Evolutionary conservation across 2,113 vertebrate genomes (phyloP).

Genomic region (Vidua macroura): DNA sequence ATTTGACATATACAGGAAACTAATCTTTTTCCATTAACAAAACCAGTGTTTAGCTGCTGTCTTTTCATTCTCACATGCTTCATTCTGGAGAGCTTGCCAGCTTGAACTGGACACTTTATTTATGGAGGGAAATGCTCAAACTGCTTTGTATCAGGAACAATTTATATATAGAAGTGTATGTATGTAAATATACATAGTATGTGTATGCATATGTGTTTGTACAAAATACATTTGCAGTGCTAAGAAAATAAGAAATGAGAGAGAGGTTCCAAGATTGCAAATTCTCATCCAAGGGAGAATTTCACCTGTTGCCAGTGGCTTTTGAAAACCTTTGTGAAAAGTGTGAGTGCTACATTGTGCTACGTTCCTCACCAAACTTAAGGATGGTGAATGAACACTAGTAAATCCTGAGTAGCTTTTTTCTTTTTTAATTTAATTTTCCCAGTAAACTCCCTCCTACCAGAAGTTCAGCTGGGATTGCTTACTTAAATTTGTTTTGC

Average conservation of each 20-base stretch:
- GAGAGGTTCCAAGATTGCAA: background rate
- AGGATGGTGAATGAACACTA: background rate
- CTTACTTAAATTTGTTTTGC: slow-evolving; percentile 36
- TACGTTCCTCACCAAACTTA: background rate
- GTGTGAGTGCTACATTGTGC: background rate
- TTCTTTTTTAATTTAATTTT: background rate
- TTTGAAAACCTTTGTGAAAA: background rate
- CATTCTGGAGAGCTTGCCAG: background rate
- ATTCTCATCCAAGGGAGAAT: background rate
- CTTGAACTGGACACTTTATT: background rate
- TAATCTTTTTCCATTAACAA: background rate
- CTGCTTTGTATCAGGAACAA: background rate
- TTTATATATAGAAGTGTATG: no score
- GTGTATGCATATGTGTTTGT: background rate
- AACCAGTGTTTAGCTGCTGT: background rate
- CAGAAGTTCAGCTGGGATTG: slow-evolving; percentile 9
- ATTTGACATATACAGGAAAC: background rate
- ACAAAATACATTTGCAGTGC: background rate
- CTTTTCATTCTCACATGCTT: background rate
- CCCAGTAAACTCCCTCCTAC: background rate
- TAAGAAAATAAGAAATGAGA: background rate
- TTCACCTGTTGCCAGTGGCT: background rate
- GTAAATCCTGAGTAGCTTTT: background rate
- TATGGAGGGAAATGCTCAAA: background rate
- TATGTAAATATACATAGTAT: background rate